Percentiles rank a stretch among this genome's conserved stretches.
These are phyloP conservation scores for Syngnathus scovelli DNA, from an alignment of 2,113 vertebrate species.

Conservation along the genomic window DNA sequence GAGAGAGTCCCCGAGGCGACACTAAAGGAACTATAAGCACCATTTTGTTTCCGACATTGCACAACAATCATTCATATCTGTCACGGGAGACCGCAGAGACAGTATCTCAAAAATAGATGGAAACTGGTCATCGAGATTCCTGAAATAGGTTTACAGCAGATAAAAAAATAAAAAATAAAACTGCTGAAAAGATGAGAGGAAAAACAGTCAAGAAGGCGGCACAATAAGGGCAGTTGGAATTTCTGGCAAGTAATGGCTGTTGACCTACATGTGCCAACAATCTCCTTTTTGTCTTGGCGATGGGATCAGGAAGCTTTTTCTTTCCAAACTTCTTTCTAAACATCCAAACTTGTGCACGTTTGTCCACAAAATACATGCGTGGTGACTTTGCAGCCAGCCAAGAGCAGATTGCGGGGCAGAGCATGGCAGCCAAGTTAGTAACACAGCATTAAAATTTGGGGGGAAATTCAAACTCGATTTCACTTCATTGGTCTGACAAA, in stretches of 20 bases:
- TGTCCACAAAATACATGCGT: neutral
- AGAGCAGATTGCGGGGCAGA: neutral
- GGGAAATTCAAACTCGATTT: neutral
- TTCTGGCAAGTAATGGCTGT: neutral
- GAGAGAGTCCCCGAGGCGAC: too few relatives aligned
- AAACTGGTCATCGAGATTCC: neutral
- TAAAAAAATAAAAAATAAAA: neutral
- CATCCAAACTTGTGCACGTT: neutral
- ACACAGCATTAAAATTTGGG: neutral
- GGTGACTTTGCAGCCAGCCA: neutral
- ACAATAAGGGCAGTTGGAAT: neutral
- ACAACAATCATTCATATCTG: too few relatives aligned
- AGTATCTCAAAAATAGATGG: neutral
- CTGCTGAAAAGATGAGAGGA: neutral
- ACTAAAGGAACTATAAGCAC: too few relatives aligned
- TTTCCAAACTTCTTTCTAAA: neutral
- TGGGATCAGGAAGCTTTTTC: neutral
- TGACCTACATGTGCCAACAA: neutral
- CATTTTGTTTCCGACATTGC: too few relatives aligned
- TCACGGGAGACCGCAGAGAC: neutral
- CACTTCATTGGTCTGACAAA: too few relatives aligned
- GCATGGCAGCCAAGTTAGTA: neutral
- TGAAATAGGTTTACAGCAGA: too few relatives aligned
- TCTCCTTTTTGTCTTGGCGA: neutral
- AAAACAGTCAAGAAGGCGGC: too few relatives aligned